Evolutionary conservation across 92 coral and sea anemone genomes (phyloP).

Genomic region (Zoanthus solanderi): DNA sequence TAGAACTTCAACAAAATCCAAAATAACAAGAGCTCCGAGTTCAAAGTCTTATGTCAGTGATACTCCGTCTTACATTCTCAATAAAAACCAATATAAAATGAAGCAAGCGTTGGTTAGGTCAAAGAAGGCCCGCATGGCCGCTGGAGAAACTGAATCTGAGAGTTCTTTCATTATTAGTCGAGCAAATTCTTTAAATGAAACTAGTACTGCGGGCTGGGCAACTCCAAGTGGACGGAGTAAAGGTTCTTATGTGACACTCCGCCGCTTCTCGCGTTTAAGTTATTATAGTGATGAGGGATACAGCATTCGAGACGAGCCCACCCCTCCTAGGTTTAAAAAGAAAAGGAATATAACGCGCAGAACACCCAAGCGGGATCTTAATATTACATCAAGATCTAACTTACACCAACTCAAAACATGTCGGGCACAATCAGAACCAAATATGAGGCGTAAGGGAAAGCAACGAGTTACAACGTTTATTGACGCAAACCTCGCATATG

Average conservation of each 20-base stretch:
- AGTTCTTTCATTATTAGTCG: conserved; percentile 24
- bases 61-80: conserved; percentile 38
- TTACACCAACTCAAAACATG: conserved; percentile 2
- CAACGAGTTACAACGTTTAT: conserved; percentile 24
- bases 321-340: conserved; percentile 7
- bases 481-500: conserved; percentile 13
- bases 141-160: neutral
- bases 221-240: conserved; percentile 24
- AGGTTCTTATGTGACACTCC: conserved; percentile 36
- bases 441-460: conserved; percentile 19
- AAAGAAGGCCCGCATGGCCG: neutral
- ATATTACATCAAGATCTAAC: neutral
- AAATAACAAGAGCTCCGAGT: neutral
- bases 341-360: neutral
- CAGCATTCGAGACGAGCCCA: conserved; percentile 31
- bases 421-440: conserved; percentile 37
- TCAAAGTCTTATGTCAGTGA: conserved; percentile 33
- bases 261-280: conserved; percentile 12
- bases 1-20: neutral
- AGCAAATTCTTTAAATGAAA: neutral
- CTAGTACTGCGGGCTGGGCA: neutral
- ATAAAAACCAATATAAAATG: conserved; percentile 36
- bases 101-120: neutral
- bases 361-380: neutral
- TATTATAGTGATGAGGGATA: conserved; percentile 28